Base-by-base conservation (phyloP, 2,113 vertebrate species). In the Hypocryptadius cinnamomeus region DNA sequence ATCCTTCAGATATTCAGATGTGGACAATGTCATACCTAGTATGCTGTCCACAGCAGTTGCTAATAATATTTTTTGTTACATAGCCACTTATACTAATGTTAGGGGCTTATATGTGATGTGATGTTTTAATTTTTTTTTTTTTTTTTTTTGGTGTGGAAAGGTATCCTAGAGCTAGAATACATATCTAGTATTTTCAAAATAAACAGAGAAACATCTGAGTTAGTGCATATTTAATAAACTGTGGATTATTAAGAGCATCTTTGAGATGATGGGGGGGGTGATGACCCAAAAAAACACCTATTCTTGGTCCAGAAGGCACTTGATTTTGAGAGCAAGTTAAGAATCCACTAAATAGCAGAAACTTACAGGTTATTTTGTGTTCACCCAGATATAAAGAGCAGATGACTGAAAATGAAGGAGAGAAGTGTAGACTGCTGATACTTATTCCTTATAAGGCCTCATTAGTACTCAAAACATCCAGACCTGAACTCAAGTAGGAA, bases 91-190 rank as follows among this genome's bases (percentile, higher is more conserved):
- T 27, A 28, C 44, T 42, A 12, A 77, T 54, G 8, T 60, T 73
- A 28, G 0, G 2, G 47, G 13, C 20, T 71, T 6, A 5, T 18
- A 11, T 6, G 22, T 47, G 22, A 33, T 31, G 10, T 60, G n/a
- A n/a, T n/a, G n/a, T n/a, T n/a, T n/a, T n/a, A n/a, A n/a, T 48
- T 47, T 47, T 47, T 68, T 57, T 51, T 51, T 21, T 16, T 22
- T 11, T 24, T 50, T 50, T 72, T 53, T 48, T 51, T 23, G 12
- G 24, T 30, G 10, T 27, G 33, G 45, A 79, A 77, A 64, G 39
- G 17, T 76, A 31, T 70, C 6, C 19, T 79, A 17, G 2, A 56
- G 19, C 15, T 77, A n/a, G 65, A 83, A 39, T 45, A 5, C 8
- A 4, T 45, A 22, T 27, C 33, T 71, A 8, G 28, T 35, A 5